Evolutionary conservation across 2,888 invertebrate species (phyloP), one percentile per base, ranked within the genome.

Genomic region (Caenorhabditis panamensis): DNA sequence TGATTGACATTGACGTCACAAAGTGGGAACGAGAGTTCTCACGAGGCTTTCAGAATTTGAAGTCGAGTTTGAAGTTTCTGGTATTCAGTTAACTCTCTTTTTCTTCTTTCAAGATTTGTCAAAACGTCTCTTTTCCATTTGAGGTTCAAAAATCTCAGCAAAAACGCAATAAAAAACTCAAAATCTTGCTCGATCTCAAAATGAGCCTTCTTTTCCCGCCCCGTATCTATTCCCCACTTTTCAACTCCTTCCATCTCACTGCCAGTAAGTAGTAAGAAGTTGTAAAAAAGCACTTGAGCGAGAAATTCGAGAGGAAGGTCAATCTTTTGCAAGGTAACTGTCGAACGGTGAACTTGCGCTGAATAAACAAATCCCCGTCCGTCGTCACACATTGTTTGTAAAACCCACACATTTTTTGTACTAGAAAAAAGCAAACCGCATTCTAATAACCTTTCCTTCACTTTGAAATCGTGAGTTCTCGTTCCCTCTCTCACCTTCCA

Each of bases 281-380:
- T 58, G 72, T 58, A 41, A 66, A 75, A 66, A 75, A 64, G 41
- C 41, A 56, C 37, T 66, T 58, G 51, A 73, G 58, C 31, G 73
- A 73, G 62, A 71, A 71, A 72, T 54, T 47, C 18, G 72, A 56
- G 64, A 31, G 61, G 66, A 61, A 75, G 66, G 75, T 75, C 66
- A 61, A 66, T 61, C 41, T 31, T 59, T 61, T 61, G 59, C 53
- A 59, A 63, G 28, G 47, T 56, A 68, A 68, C 68, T 76, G 62
- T 63, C 63, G 62, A 76, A 76, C 67, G 76, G 67, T 62, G 28
- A 68, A 76, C 54, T 76, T 76, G 54, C 76, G 68, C 63, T 76
- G 68, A 76, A 76, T 62, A 67, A 76, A 76, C 68, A 76, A 31
- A 31, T 61, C 54, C 68, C 31, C 67, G 49, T 44, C 59, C 64